These are phyloP conservation scores for Formica aserva DNA, from an alignment of 2,888 invertebrate genomes.

Conservation along the genomic window DNA sequence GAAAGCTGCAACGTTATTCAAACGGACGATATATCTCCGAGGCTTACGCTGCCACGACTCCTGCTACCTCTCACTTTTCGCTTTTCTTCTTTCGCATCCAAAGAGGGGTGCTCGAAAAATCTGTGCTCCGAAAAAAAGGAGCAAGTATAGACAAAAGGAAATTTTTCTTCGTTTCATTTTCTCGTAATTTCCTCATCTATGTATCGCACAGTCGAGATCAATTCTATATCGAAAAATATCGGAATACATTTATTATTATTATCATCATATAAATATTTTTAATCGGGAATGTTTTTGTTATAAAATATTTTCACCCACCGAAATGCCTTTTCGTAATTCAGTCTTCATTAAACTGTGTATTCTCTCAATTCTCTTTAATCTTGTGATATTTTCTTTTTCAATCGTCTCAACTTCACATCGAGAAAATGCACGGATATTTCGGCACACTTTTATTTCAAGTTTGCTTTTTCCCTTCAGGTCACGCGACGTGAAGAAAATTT, in stretches of 20 bases:
- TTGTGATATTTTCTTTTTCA: constrained; percentile 2
- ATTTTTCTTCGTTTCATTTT: constrained; percentile 4
- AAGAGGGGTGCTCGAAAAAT: constrained; percentile 39
- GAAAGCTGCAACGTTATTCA: constrained; percentile 81
- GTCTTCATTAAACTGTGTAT: neutral
- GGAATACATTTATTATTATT: neutral
- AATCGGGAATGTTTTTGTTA: neutral
- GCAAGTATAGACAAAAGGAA: constrained; percentile 20
- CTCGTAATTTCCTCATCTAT: neutral
- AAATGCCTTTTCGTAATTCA: neutral
- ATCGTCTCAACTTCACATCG: neutral
- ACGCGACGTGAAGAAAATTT: constrained; percentile 21
- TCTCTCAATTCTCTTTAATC: neutral
- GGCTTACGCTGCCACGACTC: constrained; percentile 82
- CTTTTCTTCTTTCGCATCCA: constrained; percentile 59
- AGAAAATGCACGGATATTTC: constrained; percentile 25
- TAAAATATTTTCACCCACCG: neutral
- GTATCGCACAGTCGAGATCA: neutral
- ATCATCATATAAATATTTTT: neutral
- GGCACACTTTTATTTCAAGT: constrained; percentile 12
- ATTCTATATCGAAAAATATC: neutral
- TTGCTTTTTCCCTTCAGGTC: neutral
- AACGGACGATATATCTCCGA: constrained; percentile 83
- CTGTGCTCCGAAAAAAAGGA: constrained; percentile 24
- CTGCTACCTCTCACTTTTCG: constrained; percentile 67